Base-by-base conservation (phyloP, 2,888 invertebrate genomes). In the Unio delphinus region DNA sequence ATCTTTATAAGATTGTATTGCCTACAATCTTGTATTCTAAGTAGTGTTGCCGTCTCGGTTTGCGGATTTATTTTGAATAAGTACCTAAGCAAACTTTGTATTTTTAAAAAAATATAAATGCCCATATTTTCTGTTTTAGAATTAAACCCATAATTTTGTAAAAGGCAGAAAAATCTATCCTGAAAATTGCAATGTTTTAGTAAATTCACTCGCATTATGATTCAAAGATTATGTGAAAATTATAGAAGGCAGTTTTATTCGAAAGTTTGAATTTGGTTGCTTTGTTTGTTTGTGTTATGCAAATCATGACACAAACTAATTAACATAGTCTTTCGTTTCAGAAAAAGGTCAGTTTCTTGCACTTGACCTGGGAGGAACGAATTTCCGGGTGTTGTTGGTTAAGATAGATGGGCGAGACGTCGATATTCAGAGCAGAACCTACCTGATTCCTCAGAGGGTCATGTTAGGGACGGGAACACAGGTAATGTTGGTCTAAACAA, bases 361-460 rank as follows among this genome's bases (percentile, higher is more conserved):
- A 4, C 92, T 99, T 86, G 99, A 99, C 92, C 93, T 99, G 88
- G 99, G 99, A 68, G 99, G 99, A 69, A 99, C 98, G 67, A 99
- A 99, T 91, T 99, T 99, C 92, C 94, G 98, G 84, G 98, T 99
- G n/a, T 92, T 99, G 80, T 93, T 97, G 76, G 96, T 99, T 88
- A 94, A 95, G 84, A 91, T 98, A 85, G 94, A 95, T 77, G 94
- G 84, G 69, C 93, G 94, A 83, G 94, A 95, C 86, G 96, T 96
- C 88, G 95, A 96, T 87, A 98, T 98, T 96, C 94, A 96, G 90
- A 97, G 97, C 74, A 97, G 98, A 92, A 98, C 98, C 87, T 99
- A 96, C 91, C 96, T 97, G 70, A 95, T 99, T 88, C 97, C 99
- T 59, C 95, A 96, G 88, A 93, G 94, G 86, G 94, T 99, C 76